Evolutionary conservation across 35 echinoderm and acorn worm species (phyloP).

Genomic region (Acanthaster planci): DNA sequence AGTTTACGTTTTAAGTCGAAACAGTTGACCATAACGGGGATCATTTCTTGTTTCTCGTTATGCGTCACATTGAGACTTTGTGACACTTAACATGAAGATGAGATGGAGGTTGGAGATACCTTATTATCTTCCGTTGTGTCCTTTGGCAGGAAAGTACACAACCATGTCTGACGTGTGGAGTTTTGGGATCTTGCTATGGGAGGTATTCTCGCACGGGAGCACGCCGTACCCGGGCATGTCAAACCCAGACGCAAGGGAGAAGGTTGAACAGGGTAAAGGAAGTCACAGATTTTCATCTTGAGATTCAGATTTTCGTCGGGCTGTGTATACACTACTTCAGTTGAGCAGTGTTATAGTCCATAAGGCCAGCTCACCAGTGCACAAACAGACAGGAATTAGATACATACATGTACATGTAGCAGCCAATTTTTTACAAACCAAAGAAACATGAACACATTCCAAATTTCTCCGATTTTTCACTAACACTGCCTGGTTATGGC

Average conservation of each 20-base stretch:
- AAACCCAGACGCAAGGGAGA: constrained; percentile 89
- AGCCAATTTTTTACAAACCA: too few relatives aligned
- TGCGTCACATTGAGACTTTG: too few relatives aligned
- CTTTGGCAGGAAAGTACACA: constrained; percentile 74
- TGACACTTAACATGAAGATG: too few relatives aligned
- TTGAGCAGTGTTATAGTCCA: neutral
- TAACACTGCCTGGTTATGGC: too few relatives aligned
- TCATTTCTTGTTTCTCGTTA: too few relatives aligned
- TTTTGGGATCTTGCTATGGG: constrained; percentile 88
- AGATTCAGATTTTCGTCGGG: neutral
- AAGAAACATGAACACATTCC: too few relatives aligned
- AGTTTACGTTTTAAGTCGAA: too few relatives aligned
- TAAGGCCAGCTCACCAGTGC: neutral
- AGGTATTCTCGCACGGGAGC: constrained; percentile 86
- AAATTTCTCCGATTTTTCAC: too few relatives aligned
- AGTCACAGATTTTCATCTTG: neutral
- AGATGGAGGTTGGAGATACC: too few relatives aligned
- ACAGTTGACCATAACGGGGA: too few relatives aligned
- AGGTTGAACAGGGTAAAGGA: constrained; percentile 78
- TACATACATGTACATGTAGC: too few relatives aligned
- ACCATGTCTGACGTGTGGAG: constrained; percentile 92
- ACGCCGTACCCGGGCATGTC: constrained; percentile 89
- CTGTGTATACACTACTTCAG: neutral
- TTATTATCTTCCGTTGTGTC: neutral
- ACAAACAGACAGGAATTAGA: too few relatives aligned